Evolutionary conservation across 2,888 invertebrate species (phyloP), one percentile per base, ranked within the genome.

Genomic region (Cerastoderma edule): DNA sequence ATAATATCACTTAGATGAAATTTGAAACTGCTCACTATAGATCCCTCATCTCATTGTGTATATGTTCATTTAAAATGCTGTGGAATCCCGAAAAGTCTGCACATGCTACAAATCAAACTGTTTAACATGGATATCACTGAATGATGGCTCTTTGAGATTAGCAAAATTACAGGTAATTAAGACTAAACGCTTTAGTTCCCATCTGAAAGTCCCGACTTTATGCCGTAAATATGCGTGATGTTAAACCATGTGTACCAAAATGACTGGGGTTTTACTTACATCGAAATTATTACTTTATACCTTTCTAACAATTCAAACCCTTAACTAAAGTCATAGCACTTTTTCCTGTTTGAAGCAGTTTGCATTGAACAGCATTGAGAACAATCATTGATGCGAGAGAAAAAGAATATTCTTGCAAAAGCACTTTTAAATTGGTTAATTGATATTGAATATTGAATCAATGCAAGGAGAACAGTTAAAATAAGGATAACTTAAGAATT

Each of bases 11-110:
- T 24, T 24, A 39, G 24, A 60, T 60, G 60, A 60, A 60, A 60
- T 39, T 60, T 60, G 39, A 39, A 39, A 60, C 39, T 60, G 24
- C 60, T 60, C 60, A 60, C 60, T 22, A 60, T 6, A 39, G 22
- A 39, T n/a, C 35, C 39, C 22, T 22, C 46, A 16, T 46, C 19
- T 16, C 2, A n/a, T n/a, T n/a, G n/a, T n/a, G n/a, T n/a, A n/a
- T n/a, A n/a, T n/a, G n/a, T n/a, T n/a, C n/a, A n/a, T n/a, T n/a
- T n/a, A n/a, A n/a, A n/a, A n/a, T n/a, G n/a, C n/a, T n/a, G n/a
- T n/a, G n/a, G n/a, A n/a, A n/a, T n/a, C n/a, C n/a, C n/a, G n/a
- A n/a, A n/a, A n/a, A n/a, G n/a, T n/a, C n/a, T n/a, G n/a, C n/a
- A n/a, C n/a, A n/a, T n/a, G n/a, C n/a, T n/a, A n/a, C n/a, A n/a